A percentile compares a stretch with the other conserved stretches of the same genome.
These are phyloP conservation scores for Numenius arquata DNA, from an alignment of 2,113 vertebrate genomes.

Conservation along the genomic window DNA sequence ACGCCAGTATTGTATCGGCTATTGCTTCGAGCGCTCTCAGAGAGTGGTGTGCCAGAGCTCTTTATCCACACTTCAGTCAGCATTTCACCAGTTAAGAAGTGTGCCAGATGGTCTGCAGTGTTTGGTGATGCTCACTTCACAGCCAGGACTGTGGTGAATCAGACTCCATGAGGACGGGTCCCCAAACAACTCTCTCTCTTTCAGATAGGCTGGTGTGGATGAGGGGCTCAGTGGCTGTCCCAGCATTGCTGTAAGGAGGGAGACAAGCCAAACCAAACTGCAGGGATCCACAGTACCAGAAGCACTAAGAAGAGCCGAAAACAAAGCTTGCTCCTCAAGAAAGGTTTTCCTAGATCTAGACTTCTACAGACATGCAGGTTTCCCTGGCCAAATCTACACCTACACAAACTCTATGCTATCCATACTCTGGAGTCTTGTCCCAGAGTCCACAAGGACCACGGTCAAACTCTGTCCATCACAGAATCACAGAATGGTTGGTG, in stretches of 20 bases:
- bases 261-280: neutral
- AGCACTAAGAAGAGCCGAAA: neutral
- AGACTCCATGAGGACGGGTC: neutral
- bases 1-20: neutral
- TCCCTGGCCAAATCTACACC: neutral
- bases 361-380: neutral
- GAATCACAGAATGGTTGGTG: neutral
- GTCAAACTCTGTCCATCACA: neutral
- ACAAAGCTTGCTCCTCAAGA: neutral
- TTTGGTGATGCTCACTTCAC: neutral
- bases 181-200: neutral
- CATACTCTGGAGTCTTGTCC: neutral
- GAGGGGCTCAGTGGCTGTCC: fast-evolving
- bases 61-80: neutral
- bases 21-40: fast-evolving
- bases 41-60: neutral
- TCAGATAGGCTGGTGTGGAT: neutral
- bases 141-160: neutral
- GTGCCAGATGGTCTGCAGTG: neutral
- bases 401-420: neutral
- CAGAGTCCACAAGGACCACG: neutral
- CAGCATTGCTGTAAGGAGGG: neutral
- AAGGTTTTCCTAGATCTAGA: neutral
- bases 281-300: neutral
- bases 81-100: neutral